Percentiles rank a stretch among this genome's conserved stretches.
Evolutionary conservation across 2,888 invertebrate genomes (phyloP).

Genomic region (Ecliptopera silaceata): DNA sequence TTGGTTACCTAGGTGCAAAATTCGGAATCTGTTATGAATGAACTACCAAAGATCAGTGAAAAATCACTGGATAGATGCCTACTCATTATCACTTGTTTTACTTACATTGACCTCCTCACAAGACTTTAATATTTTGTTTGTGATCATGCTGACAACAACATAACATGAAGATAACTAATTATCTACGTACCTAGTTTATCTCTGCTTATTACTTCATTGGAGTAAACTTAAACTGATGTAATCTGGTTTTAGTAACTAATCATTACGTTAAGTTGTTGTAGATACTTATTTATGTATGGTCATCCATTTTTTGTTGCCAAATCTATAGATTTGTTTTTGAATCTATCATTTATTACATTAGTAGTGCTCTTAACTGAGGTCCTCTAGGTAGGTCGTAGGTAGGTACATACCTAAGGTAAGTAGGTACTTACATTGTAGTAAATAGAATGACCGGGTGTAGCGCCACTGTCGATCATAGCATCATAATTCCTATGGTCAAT

Average conservation of each 20-base stretch:
- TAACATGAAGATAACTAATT: too few species aligned
- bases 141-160: too few species aligned
- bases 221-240: constrained; percentile 1
- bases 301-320: too few species aligned
- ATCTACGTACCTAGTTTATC: not conserved
- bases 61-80: not conserved
- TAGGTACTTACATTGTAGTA: constrained; percentile 91
- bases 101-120: constrained; percentile 9
- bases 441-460: constrained; percentile 91
- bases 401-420: not conserved
- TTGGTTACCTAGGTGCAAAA: not conserved
- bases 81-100: not conserved
- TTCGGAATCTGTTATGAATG: too few species aligned
- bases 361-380: too few species aligned
- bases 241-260: not conserved
- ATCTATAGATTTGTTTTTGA: too few species aligned
- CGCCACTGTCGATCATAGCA: constrained; percentile 88
- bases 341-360: too few species aligned
- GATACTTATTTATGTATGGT: too few species aligned
- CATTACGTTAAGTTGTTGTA: too few species aligned
- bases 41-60: not conserved
- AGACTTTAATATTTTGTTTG: constrained; percentile 2
- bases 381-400: too few species aligned
- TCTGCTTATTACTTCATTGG: not conserved
- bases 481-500: constrained; percentile 97